These are phyloP conservation scores for Volucella inanis DNA, from an alignment of 2,888 invertebrate genomes.

Conservation along the genomic window DNA sequence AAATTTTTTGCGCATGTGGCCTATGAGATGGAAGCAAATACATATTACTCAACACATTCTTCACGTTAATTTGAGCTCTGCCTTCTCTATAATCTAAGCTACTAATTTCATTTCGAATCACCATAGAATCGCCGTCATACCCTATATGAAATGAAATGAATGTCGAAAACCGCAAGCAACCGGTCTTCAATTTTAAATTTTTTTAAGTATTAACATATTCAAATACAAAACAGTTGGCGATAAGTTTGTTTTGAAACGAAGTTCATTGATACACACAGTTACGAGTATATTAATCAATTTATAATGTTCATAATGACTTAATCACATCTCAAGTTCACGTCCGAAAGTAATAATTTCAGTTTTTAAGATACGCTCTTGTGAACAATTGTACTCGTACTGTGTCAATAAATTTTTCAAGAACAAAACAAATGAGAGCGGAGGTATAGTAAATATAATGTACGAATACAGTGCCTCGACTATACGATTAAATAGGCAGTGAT, in stretches of 20 bases:
- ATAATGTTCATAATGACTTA: neutral
- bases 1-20: too few relatives aligned
- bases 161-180: too few relatives aligned
- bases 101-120: too few relatives aligned
- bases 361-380: neutral
- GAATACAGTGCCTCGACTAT: too few relatives aligned
- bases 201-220: neutral
- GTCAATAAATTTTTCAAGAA: conserved; percentile 2
- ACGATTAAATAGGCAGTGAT: too few relatives aligned
- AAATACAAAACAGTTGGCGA: conserved; percentile 17
- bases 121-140: too few relatives aligned
- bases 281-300: neutral
- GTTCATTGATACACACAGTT: neutral
- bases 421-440: conserved; percentile 5
- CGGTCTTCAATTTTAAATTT: neutral
- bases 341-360: neutral
- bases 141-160: too few relatives aligned
- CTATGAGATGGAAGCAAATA: too few relatives aligned
- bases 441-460: too few relatives aligned
- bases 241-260: conserved; percentile 22
- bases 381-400: neutral
- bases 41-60: too few relatives aligned
- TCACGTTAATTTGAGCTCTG: too few relatives aligned
- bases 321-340: neutral
- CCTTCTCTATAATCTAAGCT: too few relatives aligned